These are phyloP conservation scores for Elaeidobius kamerunicus DNA, from an alignment of 2,888 invertebrate genomes.

Conservation along the genomic window DNA sequence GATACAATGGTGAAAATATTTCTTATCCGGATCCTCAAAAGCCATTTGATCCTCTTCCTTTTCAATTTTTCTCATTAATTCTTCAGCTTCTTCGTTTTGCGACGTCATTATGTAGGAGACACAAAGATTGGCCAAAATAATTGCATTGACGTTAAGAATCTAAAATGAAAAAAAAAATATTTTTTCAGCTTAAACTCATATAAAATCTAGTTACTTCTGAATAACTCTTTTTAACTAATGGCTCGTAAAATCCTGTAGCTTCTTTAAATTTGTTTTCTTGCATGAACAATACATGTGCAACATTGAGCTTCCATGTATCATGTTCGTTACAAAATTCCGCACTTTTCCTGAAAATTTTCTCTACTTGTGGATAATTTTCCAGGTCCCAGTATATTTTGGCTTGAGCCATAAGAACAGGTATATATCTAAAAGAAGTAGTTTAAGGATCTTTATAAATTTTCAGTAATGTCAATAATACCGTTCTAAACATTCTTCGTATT, in stretches of 20 bases:
- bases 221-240: constrained; percentile 92
- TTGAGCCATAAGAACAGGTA: constrained; percentile 98
- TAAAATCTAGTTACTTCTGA: constrained; percentile 80
- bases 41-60: constrained; percentile 94
- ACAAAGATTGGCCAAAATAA: constrained; percentile 96
- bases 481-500: constrained; percentile 49
- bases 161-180: constrained; percentile 43
- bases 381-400: constrained; percentile 98
- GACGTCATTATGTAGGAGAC: constrained; percentile 99
- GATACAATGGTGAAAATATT: constrained; percentile 94
- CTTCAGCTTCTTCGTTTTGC: constrained; percentile 98
- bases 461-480: constrained; percentile 27
- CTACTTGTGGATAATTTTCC: constrained; percentile 93
- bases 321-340: constrained; percentile 98
- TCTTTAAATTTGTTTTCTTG: constrained; percentile 98
- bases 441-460: no score
- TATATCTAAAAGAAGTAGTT: constrained; percentile 74
- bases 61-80: constrained; percentile 97
- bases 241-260: constrained; percentile 96
- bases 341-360: constrained; percentile 94
- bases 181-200: no score
- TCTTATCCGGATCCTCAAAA: constrained; percentile 89
- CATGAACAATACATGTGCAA: constrained; percentile 99
- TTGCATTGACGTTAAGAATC: constrained; percentile 94
- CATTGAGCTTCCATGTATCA: constrained; percentile 95